Evolutionary conservation across 2,888 invertebrate genomes (phyloP).

Genomic region (Acanthococcus lagerstroemiae): DNA sequence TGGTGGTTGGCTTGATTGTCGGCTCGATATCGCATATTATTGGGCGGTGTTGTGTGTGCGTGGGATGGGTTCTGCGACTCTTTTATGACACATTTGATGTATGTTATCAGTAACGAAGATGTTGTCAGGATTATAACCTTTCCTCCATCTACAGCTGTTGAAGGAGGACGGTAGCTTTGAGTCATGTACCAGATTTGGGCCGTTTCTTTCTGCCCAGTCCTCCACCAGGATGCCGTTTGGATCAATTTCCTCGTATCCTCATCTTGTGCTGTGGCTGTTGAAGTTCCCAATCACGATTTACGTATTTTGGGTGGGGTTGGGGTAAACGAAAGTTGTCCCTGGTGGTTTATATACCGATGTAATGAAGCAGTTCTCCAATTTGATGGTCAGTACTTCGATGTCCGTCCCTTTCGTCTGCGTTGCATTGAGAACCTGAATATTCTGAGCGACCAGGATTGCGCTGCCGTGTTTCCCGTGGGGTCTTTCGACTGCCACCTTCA

Average conservation of each 20-base stretch:
- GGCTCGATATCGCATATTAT: too few species aligned
- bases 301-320: not conserved
- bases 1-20: too few species aligned
- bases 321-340: slow-evolving; percentile 7
- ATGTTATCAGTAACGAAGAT: too few species aligned
- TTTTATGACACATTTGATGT: too few species aligned
- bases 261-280: slow-evolving; percentile 16
- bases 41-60: too few species aligned
- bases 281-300: slow-evolving; percentile 24
- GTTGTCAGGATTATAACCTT: too few species aligned
- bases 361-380: slow-evolving; percentile 27
- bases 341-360: slow-evolving; percentile 31
- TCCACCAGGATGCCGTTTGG: slow-evolving; percentile 28
- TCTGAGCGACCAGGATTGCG: slow-evolving; percentile 11
- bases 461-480: slow-evolving; percentile 18
- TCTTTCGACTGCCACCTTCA: slow-evolving; percentile 12
- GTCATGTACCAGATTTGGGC: too few species aligned
- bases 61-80: too few species aligned
- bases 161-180: too few species aligned
- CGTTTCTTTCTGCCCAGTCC: slow-evolving; percentile 26
- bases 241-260: slow-evolving; percentile 31
- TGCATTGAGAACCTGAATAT: too few species aligned
- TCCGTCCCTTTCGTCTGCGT: too few species aligned
- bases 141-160: too few species aligned
- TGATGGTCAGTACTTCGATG: slow-evolving; percentile 21